Base-by-base conservation (phyloP, 2,797 vertebrate genomes). In the Lates japonicus region DNA sequence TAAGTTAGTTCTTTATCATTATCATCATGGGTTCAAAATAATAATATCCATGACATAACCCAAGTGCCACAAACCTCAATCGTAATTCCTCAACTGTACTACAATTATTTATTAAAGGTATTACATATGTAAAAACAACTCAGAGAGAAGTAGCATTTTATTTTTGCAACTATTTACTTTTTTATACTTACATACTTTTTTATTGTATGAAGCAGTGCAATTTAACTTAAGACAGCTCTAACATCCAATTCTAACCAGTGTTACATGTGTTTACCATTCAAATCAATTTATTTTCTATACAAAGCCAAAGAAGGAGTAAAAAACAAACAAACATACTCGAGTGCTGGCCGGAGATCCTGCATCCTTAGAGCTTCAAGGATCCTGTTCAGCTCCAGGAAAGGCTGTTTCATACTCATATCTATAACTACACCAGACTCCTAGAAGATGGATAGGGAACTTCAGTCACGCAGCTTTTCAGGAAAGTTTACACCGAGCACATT, bases 331-430 rank as follows among this genome's bases (percentile, higher is more conserved):
- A 65, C 95, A 59, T 95, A 98, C 97, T 97, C 96, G 81, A 98
- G 76, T 1, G 97, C 97, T 3, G 97, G 97, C 78, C 96, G 92
- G 60, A 97, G 95, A 88, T 98, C 96, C 88, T 97, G 97, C 92
- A 96, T 96, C 44, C 96, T 95, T 81, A 97, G 93, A 71, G 97
- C 97, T 94, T 97, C 97, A 51, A 98, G 91, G 83, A 98, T 97
- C 85, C 96, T 93, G 92, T 97, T 98, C 71, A 98, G 90, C 87
- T 97, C 97, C 80, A 98, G 90, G 84, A 97, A 98, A 55, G 97
- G 97, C 90, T 97, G 96, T 91, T 98, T 97, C 94, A 97, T 96
- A 89, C 96, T 97, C 96, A 97, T 95, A 85, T 97, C 97, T 86
- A 97, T 97, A 71, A 96, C 95, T 67, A 97, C 95, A 49, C 96